These are phyloP conservation scores for Dromiciops gliroides DNA, from an alignment of 2,113 vertebrate genomes.

Conservation along the genomic window DNA sequence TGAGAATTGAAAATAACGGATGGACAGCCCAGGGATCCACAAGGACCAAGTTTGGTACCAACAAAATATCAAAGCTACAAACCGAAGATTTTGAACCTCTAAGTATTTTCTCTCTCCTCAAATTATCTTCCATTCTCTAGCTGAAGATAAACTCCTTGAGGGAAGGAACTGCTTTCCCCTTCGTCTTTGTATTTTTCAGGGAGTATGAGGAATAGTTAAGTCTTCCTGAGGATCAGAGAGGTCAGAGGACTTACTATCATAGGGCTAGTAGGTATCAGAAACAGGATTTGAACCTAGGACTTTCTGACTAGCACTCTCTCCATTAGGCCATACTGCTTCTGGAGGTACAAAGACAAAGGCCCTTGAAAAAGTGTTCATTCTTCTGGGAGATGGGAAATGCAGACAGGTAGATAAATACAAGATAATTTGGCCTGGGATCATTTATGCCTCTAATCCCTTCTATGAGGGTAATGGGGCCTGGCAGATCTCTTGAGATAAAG, in stretches of 20 bases:
- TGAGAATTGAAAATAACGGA: neutral
- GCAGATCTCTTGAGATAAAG: neutral
- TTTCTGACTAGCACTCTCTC: neutral
- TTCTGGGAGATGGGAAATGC: neutral
- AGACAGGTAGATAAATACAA: neutral
- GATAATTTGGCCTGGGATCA: neutral
- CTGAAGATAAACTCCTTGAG: neutral
- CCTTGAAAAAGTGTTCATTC: neutral
- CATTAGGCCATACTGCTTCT: neutral
- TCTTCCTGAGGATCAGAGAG: neutral
- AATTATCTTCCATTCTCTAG: neutral
- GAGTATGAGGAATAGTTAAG: neutral
- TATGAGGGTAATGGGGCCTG: neutral
- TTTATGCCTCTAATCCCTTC: neutral
- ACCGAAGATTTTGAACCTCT: neutral
- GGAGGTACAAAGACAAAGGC: neutral
- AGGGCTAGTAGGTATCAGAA: neutral
- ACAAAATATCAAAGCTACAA: neutral
- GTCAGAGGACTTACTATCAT: accelerated
- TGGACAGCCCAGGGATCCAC: neutral
- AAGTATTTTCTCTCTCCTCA: neutral
- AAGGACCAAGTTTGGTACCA: neutral
- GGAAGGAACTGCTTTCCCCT: neutral
- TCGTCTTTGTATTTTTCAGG: neutral
- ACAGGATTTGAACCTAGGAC: neutral